Percentiles rank a stretch among this genome's conserved stretches.
phyloP scores from a whole-genome alignment of 2,797 vertebrate species.

The Eremophila alpestris region DNA sequence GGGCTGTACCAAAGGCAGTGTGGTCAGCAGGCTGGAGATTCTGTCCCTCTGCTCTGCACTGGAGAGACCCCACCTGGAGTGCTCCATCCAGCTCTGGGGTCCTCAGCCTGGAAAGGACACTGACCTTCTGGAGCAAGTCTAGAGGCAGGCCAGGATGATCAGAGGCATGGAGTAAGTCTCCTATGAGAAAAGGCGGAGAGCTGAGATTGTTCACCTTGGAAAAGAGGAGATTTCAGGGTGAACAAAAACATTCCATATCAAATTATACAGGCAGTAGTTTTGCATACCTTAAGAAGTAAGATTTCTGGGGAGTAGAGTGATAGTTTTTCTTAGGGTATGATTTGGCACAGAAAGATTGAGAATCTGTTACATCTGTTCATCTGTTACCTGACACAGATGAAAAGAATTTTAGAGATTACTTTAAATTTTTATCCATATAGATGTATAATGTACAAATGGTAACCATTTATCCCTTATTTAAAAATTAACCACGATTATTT shows the following conservation, averaged over 20 bases:
- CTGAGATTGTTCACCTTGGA: no score
- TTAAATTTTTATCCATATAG: neutral
- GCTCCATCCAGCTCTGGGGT: neutral
- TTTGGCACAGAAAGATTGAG: neutral
- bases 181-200: neutral
- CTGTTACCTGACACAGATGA: neutral
- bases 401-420: neutral
- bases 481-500: neutral
- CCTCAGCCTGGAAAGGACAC: neutral
- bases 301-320: neutral
- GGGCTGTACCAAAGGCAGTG: neutral
- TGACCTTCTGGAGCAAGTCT: neutral
- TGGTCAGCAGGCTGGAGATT: neutral
- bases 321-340: neutral
- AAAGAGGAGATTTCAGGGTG: neutral
- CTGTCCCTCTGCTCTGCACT: neutral
- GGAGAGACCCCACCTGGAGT: neutral
- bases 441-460: fast-evolving
- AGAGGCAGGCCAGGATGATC: neutral
- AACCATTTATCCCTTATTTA: neutral
- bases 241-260: neutral
- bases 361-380: neutral
- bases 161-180: neutral
- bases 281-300: neutral
- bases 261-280: neutral